A percentile compares a stretch with the other conserved stretches of the same genome.
phyloP scores from a whole-genome alignment of 2,888 invertebrate genomes.

The Cryptocephalus moraei region DNA sequence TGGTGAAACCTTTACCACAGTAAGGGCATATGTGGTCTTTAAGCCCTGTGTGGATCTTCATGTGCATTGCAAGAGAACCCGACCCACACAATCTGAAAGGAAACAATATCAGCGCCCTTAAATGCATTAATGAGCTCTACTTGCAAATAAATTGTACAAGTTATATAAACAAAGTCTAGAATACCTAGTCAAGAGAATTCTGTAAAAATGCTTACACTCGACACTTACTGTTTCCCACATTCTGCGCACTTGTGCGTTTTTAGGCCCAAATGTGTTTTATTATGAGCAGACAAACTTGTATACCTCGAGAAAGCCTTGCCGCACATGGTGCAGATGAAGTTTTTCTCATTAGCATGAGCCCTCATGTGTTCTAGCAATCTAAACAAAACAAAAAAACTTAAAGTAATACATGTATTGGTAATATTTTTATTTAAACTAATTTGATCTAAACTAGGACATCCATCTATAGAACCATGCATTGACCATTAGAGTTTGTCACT shows the following conservation, averaged over 20 bases:
- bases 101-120: no score
- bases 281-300: slow-evolving; percentile 33
- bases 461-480: no score
- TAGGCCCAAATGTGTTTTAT: slow-evolving; percentile 33
- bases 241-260: slow-evolving; percentile 34
- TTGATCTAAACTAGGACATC: no score
- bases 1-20: slow-evolving; percentile 37
- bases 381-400: not conserved
- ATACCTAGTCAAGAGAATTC: not conserved
- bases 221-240: slow-evolving; percentile 35
- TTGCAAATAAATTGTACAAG: not conserved
- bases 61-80: slow-evolving; percentile 38
- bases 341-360: slow-evolving; percentile 34
- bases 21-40: slow-evolving; percentile 35
- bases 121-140: not conserved
- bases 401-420: no score
- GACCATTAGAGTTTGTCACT: no score
- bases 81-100: slow-evolving; percentile 31
- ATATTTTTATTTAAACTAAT: no score
- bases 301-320: slow-evolving; percentile 36
- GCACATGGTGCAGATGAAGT: slow-evolving; percentile 34
- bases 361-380: slow-evolving; percentile 35
- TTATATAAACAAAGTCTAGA: not conserved
- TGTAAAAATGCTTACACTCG: not conserved
- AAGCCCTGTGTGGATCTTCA: slow-evolving; percentile 41